Base-by-base conservation (phyloP, 2,797 vertebrate species). In the Carduelis carduelis region DNA sequence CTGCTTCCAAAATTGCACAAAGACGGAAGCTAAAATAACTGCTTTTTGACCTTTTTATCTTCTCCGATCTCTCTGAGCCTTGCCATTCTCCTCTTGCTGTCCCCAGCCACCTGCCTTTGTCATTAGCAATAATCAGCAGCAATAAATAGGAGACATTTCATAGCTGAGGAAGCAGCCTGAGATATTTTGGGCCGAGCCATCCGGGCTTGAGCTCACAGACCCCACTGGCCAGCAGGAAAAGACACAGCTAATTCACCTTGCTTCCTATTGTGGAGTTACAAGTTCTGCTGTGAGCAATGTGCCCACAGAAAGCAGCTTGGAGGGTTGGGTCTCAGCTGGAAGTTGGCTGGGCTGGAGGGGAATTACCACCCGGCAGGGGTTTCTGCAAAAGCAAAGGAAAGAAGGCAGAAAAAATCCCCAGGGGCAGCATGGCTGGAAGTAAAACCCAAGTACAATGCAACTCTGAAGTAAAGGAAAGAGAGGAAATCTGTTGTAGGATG, bases 111-210 rank as follows among this genome's bases (percentile, higher is more conserved):
- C 83, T 96, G 95, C 89, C 78, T 94, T 95, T 95, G 81, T 87
- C 89, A 84, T 93, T 89, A 90, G 71, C 63, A 77, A 82, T 82
- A 90, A 96, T 88, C 89, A 92, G 87, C 83, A 82, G 90, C 92
- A 90, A 94, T 90, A 96, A 96, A 96, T 78, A 96, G 87, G 95
- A 3, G 37, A 52, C 81, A 79, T 79, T 95, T 94, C 86, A 66
- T 82, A 87, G 90, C 90, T 93, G 85, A 4, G 20, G 75, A 95
- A 96, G 82, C 50, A 89, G 79, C 77, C 66, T 71, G 81, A 69
- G 92, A 90, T 94, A 94, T 93, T 94, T 94, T 78, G 43, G 75
- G 83, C 87, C 68, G 76, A 90, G 83, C 32, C 68, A 85, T 84
- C 28, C 3, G 0, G 78, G 74, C 80, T 83, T 64, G 27, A 77